Percentiles rank a stretch among this genome's conserved stretches.
Evolutionary conservation across 2,113 vertebrate species (phyloP).

Genomic region (Clarias magur): DNA sequence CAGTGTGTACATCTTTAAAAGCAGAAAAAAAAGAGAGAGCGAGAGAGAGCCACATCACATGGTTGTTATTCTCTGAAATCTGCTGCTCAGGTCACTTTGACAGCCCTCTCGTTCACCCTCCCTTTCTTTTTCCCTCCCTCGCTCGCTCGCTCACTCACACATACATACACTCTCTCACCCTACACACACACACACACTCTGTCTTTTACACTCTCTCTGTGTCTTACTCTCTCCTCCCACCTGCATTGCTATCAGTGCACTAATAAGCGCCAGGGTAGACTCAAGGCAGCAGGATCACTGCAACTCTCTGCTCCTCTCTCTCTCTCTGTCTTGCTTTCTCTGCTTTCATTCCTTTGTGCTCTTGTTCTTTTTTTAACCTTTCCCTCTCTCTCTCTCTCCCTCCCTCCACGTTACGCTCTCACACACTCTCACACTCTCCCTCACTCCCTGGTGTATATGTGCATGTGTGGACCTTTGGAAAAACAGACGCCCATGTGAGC

Average conservation of each 20-base stretch:
- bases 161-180: constrained; percentile 15
- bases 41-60: constrained; percentile 73
- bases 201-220: constrained; percentile 53
- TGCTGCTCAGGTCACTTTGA: constrained; percentile 76
- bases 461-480: constrained; percentile 65
- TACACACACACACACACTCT: constrained; percentile 35
- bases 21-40: constrained; percentile 46
- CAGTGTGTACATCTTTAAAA: constrained; percentile 70
- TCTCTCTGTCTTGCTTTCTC: constrained; percentile 56
- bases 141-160: constrained; percentile 5
- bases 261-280: constrained; percentile 57
- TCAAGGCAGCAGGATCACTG: constrained; percentile 54
- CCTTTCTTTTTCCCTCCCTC: constrained; percentile 28
- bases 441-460: constrained; percentile 45
- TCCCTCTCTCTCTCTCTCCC: constrained; percentile 48
- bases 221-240: constrained; percentile 70
- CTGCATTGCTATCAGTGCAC: constrained; percentile 72
- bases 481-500: constrained; percentile 80
- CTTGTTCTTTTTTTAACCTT: constrained; percentile 49
- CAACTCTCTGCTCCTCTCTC: constrained; percentile 62
- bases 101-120: constrained; percentile 58
- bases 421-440: constrained; percentile 9
- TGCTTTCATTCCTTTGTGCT: constrained; percentile 58
- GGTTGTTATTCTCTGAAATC: constrained; percentile 77
- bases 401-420: constrained; percentile 50